Evolutionary conservation across 92 coral and sea anemone species (phyloP), one percentile per base, ranked within the genome.

Genomic region (Zoanthus sociatus): DNA sequence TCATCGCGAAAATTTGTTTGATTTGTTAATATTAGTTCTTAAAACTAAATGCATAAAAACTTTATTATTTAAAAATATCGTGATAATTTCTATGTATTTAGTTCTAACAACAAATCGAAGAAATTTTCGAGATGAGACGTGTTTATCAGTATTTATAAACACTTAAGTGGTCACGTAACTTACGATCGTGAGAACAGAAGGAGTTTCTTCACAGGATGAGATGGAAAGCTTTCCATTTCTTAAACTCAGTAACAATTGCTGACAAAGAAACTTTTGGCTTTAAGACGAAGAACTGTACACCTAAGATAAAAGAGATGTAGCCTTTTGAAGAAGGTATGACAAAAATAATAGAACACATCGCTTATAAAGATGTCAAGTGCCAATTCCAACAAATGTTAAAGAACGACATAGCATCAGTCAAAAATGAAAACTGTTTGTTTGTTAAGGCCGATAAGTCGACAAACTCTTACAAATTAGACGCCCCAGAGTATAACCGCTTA

Each of bases 201-300:
- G 18, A 73, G 8, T 73, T 73, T 26, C n/a, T 73, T 37, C 11
- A 54, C 53, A 73, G 77, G 21, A 79, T 79, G 73, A 79, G 73
- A 44, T 31, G 73, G 73, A 79, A 69, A 44, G 73, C 85, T 20
- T 50, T 18, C 15, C 55, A 61, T 12, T 42, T 9, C 12, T 31
- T 79, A 18, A 79, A 79, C 73, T 73, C 51, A 32, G 3, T 20
- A 8, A 31, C 60, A 3, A 6, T 9, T 1, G 79, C 79, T 26
- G 79, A 55, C 0, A 84, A 84, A 33, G 79, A 84, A 14, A 84
- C 79, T 5, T 84, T 84, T 54, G 87, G 87, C 13, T 84, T 84
- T 55, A 72, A 84, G 20, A 84, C 70, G 18, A 84, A 32, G 51
- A 85, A 74, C 56, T 60, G 82, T 18, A 82, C 88, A 9, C 82